phyloP scores from a whole-genome alignment of 2,113 vertebrate species.

The Tiliqua scincoides region DNA sequence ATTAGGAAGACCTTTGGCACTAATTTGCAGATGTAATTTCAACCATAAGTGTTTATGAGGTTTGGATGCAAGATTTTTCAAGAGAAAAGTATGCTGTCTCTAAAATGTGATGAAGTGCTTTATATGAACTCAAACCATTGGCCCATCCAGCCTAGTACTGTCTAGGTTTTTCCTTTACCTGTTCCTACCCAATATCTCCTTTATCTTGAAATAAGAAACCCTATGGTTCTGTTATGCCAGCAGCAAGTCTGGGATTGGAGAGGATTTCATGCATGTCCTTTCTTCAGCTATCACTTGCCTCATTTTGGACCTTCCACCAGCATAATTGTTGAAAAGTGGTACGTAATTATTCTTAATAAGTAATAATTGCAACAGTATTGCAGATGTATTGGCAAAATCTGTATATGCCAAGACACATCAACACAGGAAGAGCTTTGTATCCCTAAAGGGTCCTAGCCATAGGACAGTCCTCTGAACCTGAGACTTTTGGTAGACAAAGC shows the following conservation, averaged over 20 bases:
- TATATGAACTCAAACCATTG: background rate
- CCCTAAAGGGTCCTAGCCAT: too few relatives aligned
- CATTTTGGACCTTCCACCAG: too few relatives aligned
- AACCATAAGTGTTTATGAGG: background rate
- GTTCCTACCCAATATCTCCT: background rate
- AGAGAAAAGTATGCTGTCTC: background rate
- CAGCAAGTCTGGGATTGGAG: too few relatives aligned
- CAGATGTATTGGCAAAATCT: background rate
- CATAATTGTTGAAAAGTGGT: too few relatives aligned
- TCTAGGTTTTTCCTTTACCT: background rate
- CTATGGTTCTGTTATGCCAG: too few relatives aligned
- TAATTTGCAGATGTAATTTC: background rate
- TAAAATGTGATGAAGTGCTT: background rate
- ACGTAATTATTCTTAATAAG: too few relatives aligned
- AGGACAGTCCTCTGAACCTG: background rate
- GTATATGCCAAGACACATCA: too few relatives aligned
- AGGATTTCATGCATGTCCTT: too few relatives aligned
- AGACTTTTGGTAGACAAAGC: background rate
- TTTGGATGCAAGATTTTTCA: background rate
- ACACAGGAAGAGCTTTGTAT: too few relatives aligned
- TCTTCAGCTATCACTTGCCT: too few relatives aligned
- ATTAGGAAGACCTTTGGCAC: conserved; percentile 53
- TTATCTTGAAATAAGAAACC: background rate
- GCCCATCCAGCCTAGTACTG: background rate
- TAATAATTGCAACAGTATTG: background rate